Evolutionary conservation across 2,113 vertebrate species (phyloP).

Genomic region (Podarcis cretensis): DNA sequence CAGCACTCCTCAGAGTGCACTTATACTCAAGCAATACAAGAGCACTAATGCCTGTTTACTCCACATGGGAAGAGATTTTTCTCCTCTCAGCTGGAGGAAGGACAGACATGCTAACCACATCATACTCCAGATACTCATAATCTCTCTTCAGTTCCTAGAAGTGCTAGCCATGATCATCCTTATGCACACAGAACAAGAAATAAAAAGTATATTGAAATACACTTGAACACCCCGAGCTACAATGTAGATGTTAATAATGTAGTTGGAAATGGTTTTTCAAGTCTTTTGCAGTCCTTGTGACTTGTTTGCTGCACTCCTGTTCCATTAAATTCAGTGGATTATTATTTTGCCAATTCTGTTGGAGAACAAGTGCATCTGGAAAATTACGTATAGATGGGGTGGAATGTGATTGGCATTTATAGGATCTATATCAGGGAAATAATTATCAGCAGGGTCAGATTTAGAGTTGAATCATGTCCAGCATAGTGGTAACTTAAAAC

Average conservation of each 20-base stretch:
- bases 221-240: slow-evolving; percentile 61
- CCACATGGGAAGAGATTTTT: not conserved
- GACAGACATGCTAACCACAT: not conserved
- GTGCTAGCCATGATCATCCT: slow-evolving; percentile 2
- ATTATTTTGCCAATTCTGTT: not conserved
- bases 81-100: not conserved
- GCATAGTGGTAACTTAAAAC: not conserved
- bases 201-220: slow-evolving; percentile 42
- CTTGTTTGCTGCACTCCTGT: not conserved
- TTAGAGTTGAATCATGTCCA: not conserved
- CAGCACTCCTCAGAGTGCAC: slow-evolving; percentile 7
- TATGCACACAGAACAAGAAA: not conserved
- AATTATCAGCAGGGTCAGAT: not conserved
- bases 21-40: not conserved
- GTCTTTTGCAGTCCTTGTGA: not conserved
- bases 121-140: slow-evolving; percentile 7
- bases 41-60: not conserved
- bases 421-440: not conserved
- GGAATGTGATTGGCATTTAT: not conserved
- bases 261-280: slow-evolving; percentile 31
- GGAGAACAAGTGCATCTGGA: not conserved
- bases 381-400: not conserved
- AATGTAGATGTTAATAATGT: slow-evolving; percentile 39
- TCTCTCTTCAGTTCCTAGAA: slow-evolving; percentile 2
- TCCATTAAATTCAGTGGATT: not conserved